Base-by-base conservation (phyloP, 2,888 invertebrate species). In the Chrysopilus asiliformis region DNA sequence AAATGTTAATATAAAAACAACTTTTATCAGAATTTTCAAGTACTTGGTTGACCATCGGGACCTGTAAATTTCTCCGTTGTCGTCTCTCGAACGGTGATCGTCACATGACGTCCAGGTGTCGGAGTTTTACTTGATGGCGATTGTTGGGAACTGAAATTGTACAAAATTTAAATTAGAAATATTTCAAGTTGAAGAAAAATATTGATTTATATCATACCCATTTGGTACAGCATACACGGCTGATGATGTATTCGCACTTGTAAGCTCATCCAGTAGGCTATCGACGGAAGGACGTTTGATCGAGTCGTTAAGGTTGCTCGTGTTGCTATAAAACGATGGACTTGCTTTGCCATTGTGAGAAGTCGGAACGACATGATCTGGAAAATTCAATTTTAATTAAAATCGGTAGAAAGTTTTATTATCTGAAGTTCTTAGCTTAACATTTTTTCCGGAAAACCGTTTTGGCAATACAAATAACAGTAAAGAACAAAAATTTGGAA, bases 211-310 rank as follows among this genome's bases (percentile, higher is more conserved):
- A n/a, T 10, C 43, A 45, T 59, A 85, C 85, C 84, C 83, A 66
- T 80, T 79, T 17, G 79, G 76, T 46, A 79, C 68, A 43, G 79
- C 79, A 39, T 83, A 64, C 28, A 63, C 51, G 24, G 56, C 53
- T 24, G 34, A 34, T 30, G 38, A 30, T 38, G 44, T 47, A 27
- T 47, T 43, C 8, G 59, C 59, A 49, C 53, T 59, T 36, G 60
- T 82, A 53, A 93, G 71, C 62, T 91, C 90, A 50, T 90, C 89
- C 39, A 93, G 68, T 31, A 93, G 71, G 45, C 84, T 85, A 65
- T 93, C 91, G 36, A 93, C 87, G 1, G 85, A 78, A 9, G 87
- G 86, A 40, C 89, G 68, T 41, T 68, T 67, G 18, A 61, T 52
- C 15, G 60, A 57, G 38, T 58, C 61, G 33, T 37, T 41, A 38